These are phyloP conservation scores for Xenopus petersii DNA, from an alignment of 2,797 vertebrate species.

Conservation along the genomic window DNA sequence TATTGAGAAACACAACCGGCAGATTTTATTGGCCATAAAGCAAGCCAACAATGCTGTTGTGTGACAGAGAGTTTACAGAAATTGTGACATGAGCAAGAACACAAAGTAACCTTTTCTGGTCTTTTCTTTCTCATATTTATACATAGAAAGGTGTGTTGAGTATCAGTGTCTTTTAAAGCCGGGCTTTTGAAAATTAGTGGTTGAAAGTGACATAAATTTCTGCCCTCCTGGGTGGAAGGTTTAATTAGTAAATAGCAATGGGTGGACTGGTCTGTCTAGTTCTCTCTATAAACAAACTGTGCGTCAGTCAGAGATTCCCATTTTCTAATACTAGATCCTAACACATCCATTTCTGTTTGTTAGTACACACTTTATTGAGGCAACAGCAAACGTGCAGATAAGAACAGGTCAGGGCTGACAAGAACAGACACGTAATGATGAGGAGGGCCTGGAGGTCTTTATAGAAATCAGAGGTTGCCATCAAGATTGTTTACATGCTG, in stretches of 20 bases:
- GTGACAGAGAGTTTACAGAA: no score
- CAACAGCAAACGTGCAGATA: background rate
- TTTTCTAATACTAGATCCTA: background rate
- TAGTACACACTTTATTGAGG: background rate
- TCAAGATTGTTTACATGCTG: background rate
- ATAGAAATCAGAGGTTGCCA: background rate
- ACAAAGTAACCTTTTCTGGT: no score
- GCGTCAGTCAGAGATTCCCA: conserved; percentile 3
- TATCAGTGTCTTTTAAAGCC: no score
- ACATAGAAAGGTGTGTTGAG: no score
- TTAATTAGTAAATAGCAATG: conserved; percentile 8
- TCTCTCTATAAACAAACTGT: background rate
- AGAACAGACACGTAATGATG: conserved; percentile 6
- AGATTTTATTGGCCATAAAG: no score
- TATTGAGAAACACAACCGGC: no score
- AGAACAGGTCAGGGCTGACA: conserved; percentile 10
- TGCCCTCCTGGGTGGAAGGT: conserved; percentile 17
- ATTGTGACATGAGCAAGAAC: no score
- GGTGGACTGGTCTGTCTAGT: conserved; percentile 26
- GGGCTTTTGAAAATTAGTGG: background rate
- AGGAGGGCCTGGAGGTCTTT: conserved; percentile 8
- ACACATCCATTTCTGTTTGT: background rate
- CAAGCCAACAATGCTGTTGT: no score
- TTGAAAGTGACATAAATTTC: background rate
- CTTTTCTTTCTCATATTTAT: no score